Evolutionary conservation across 2,113 vertebrate species (phyloP), one percentile per base, ranked within the genome.

Genomic region (Tachysurus vachellii): DNA sequence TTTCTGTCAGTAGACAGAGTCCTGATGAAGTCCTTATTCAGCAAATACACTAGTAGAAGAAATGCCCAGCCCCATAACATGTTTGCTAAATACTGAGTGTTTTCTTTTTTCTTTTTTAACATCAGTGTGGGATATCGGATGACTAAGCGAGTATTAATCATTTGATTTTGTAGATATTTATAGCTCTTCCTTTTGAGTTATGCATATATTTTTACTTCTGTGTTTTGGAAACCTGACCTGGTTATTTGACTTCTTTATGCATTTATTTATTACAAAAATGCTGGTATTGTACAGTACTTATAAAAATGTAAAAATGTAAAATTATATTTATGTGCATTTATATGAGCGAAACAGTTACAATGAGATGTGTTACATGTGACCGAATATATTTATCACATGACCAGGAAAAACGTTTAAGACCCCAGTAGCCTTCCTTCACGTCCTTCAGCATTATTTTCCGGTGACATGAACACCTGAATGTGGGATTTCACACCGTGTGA

Each of bases 1-100:
- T 17, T 57, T 83, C n/a, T 85, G 28, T 83, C 68, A 47, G 64
- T 71, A 68, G 68, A 23, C 26, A 66, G n/a, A n/a, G 44, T 79
- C 26, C 26, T 86, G 31, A 62, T 64, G 6, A 73, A 80, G 59
- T 36, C 12, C 42, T 84, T 83, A 80, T 53, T 84, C 75, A 84
- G 82, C 75, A 80, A 71, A 23, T 80, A 4, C 14, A 23, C 50
- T 8, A 16, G 31, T 57, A 85, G 76, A 53, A 26, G 50, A 86
- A 77, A 76, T 31, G 11, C 14, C 19, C 28, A 57, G 17, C 53
- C 66, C 17, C 9, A 16, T 56, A 75, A 54, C 71, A 68, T 83
- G 47, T 77, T 76, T 64, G 57, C 62, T 59, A 79, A 7, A 70
- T 44, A 59, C 12, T 36, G 19, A 54, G 31, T 42, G 19, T 26